Conservation (phyloP, 2,888 invertebrate genomes). For the Listrodromus nycthemerus region DNA sequence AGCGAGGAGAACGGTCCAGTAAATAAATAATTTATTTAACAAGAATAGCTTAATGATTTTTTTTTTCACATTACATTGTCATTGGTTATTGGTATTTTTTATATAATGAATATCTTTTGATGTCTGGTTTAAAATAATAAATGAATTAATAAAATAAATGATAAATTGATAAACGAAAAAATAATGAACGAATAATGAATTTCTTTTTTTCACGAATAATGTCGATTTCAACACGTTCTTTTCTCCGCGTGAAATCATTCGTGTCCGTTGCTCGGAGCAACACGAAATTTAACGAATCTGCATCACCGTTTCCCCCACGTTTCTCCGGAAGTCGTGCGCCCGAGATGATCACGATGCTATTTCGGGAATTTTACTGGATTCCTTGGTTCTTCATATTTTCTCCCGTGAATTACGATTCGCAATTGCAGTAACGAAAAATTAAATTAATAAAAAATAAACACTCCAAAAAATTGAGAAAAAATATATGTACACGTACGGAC, state of each 20-base stretch:
- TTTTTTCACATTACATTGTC: too few relatives aligned
- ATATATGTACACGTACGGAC: neutral
- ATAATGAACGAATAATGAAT: too few relatives aligned
- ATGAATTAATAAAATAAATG: too few relatives aligned
- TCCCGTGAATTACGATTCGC: neutral
- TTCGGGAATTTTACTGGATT: constrained; percentile 68
- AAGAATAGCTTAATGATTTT: neutral
- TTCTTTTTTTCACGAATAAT: neutral
- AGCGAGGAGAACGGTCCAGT: neutral
- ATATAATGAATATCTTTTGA: too few relatives aligned
- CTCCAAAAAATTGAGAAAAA: neutral
- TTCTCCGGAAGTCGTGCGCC: constrained; percentile 63
- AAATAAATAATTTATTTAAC: neutral
- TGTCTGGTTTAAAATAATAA: too few relatives aligned
- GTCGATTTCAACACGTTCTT: neutral
- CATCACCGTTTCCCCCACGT: constrained; percentile 35
- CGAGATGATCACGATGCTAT: constrained; percentile 71
- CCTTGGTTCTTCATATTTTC: constrained; percentile 39
- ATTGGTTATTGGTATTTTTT: too few relatives aligned
- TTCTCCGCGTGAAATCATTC: neutral
- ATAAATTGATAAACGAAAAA: too few relatives aligned
- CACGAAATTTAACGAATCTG: neutral
- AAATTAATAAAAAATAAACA: neutral
- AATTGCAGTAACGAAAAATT: neutral
- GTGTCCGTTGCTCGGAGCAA: neutral